These are phyloP conservation scores for Phenacoccus solenopsis DNA, from an alignment of 1,140 invertebrate genomes.

Conservation along the genomic window DNA sequence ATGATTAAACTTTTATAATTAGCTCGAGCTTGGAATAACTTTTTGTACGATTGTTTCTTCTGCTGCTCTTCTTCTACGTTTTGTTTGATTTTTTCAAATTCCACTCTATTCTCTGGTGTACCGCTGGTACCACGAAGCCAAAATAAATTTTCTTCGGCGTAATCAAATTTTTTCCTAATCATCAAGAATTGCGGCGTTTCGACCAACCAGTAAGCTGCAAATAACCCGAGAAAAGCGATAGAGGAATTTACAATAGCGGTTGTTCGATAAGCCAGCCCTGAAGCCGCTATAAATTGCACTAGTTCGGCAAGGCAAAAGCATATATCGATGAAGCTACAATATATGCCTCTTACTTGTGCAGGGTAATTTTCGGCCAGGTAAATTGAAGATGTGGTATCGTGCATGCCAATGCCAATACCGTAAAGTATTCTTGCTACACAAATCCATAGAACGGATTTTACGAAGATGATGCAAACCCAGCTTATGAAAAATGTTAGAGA, in stretches of 20 bases:
- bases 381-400: not conserved
- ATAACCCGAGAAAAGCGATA: not conserved
- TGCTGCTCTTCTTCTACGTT: slow-evolving; percentile 21
- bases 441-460: not conserved
- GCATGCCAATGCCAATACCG: not conserved
- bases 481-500: not conserved
- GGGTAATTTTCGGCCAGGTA: not conserved
- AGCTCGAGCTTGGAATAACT: slow-evolving; percentile 30
- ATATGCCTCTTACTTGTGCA: not conserved
- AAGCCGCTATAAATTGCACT: not conserved
- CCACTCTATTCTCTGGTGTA: not conserved
- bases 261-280: not conserved
- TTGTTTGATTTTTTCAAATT: slow-evolving; percentile 21
- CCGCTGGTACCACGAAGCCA: slow-evolving; percentile 42
- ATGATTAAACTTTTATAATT: slow-evolving; percentile 31
- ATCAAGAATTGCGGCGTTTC: slow-evolving; percentile 65
- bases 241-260: not conserved
- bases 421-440: not conserved
- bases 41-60: slow-evolving; percentile 30
- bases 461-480: not conserved
- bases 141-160: slow-evolving; percentile 47
- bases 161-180: slow-evolving; percentile 40
- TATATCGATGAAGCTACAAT: not conserved
- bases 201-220: slow-evolving; percentile 48
- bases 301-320: not conserved